These are phyloP conservation scores for Lophotis ruficrista DNA, from an alignment of 2,113 vertebrate species.

Conservation along the genomic window DNA sequence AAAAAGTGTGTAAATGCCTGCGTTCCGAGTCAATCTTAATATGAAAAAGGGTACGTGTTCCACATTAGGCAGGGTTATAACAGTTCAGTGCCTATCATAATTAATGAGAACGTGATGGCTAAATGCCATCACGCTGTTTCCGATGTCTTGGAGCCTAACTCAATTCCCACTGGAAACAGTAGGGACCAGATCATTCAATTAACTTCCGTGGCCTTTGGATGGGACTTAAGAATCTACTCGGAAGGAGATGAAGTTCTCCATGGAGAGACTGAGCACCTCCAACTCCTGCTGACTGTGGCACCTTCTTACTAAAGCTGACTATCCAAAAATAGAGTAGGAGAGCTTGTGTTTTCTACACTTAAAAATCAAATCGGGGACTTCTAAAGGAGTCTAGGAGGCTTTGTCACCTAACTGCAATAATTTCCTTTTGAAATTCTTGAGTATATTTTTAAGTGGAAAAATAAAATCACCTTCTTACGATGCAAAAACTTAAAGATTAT, in stretches of 20 bases:
- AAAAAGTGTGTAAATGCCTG: neutral
- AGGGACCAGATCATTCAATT: neutral
- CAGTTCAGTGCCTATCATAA: neutral
- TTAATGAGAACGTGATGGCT: neutral
- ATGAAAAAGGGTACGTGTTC: neutral
- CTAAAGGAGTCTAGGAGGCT: neutral
- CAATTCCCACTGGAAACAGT: neutral
- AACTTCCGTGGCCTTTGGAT: neutral
- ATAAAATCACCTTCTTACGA: neutral
- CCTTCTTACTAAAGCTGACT: neutral
- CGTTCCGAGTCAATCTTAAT: neutral
- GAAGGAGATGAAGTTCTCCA: neutral
- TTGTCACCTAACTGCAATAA: neutral
- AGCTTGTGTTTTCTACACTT: neutral
- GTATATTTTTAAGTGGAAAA: neutral
- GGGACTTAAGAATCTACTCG: fast-evolving
- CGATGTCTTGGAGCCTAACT: neutral
- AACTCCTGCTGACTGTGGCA: neutral
- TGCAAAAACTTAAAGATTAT: neutral
- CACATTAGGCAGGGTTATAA: neutral
- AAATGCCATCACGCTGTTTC: neutral
- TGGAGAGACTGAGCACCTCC: neutral
- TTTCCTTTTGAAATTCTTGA: neutral
- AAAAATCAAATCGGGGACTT: neutral
- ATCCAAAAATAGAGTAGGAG: neutral